Percentiles rank a stretch among this genome's conserved stretches.
phyloP scores from a whole-genome alignment of 2,888 invertebrate species.

The Strigamia maritima region DNA sequence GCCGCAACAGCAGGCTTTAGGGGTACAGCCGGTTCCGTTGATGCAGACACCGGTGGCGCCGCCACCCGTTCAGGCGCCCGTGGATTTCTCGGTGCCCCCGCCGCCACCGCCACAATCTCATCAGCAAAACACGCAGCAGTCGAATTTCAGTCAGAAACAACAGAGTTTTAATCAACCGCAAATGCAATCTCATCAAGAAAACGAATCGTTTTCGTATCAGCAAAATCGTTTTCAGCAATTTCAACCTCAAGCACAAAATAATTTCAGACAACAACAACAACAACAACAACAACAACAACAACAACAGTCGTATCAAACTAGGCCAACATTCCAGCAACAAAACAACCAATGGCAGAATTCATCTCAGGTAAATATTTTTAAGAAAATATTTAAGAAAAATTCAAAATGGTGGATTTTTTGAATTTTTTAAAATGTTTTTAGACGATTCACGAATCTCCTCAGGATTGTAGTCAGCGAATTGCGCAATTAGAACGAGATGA shows the following conservation, averaged over 20 bases:
- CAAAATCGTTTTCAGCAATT: not conserved
- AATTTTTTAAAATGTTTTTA: too few relatives aligned
- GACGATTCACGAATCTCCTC: not conserved
- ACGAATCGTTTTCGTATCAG: not conserved
- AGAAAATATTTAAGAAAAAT: too few relatives aligned
- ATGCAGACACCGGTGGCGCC: not conserved
- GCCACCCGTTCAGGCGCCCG: not conserved
- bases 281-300: not conserved
- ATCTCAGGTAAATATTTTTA: too few relatives aligned
- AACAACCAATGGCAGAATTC: too few relatives aligned
- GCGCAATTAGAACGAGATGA: not conserved
- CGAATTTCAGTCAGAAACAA: too few relatives aligned
- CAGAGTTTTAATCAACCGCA: not conserved
- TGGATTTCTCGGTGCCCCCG: not conserved
- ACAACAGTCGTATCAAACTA: not conserved
- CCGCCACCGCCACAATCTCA: not conserved
- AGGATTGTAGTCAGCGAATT: not conserved
- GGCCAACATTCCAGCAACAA: not conserved
- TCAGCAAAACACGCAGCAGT: slow-evolving; percentile 2
- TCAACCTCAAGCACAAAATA: too few relatives aligned
- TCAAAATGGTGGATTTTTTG: too few relatives aligned
- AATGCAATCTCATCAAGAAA: not conserved
- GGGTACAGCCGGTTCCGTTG: not conserved
- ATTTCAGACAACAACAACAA: not conserved
- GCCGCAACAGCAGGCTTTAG: not conserved